Evolutionary conservation across 2,797 vertebrate genomes (phyloP).

Genomic region (Neolamprologus multifasciatus): DNA sequence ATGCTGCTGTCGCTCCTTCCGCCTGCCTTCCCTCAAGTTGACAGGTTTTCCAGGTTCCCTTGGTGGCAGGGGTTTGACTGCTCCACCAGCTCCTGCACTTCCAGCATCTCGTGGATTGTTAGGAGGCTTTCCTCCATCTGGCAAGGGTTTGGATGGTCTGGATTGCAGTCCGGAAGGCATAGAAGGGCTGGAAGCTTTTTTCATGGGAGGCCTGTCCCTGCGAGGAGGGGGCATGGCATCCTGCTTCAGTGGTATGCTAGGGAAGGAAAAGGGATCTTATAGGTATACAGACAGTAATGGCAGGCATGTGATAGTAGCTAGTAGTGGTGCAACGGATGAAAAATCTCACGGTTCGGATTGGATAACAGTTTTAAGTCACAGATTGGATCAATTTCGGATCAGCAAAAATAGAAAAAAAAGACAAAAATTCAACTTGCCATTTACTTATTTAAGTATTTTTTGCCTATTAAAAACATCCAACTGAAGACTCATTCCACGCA

Average conservation of each 20-base stretch:
- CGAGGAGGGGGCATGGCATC: slow-evolving; percentile 59
- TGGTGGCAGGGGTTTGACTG: slow-evolving; percentile 66
- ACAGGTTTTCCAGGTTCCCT: slow-evolving; percentile 77
- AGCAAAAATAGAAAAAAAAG: background rate
- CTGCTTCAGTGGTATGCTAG: slow-evolving; percentile 61
- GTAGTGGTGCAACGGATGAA: background rate
- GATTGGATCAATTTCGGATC: background rate
- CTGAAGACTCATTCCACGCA: background rate
- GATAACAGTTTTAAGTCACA: background rate
- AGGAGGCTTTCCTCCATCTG: slow-evolving; percentile 78
- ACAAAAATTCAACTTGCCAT: background rate
- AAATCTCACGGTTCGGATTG: background rate
- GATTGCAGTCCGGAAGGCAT: slow-evolving; percentile 62
- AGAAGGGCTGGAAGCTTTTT: slow-evolving; percentile 81
- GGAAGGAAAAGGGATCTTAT: slow-evolving; percentile 3
- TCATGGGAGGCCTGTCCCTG: slow-evolving; percentile 85
- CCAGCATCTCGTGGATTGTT: slow-evolving; percentile 65
- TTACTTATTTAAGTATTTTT: background rate
- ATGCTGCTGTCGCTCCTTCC: slow-evolving; percentile 84
- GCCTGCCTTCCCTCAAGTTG: slow-evolving; percentile 81
- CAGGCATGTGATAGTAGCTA: background rate
- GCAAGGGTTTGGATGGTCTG: slow-evolving; percentile 60
- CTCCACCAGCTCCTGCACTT: slow-evolving; percentile 65
- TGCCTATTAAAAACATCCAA: background rate
- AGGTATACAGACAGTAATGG: background rate